phyloP scores from a whole-genome alignment of 2,113 vertebrate species.

The Formicarius rufipectus region DNA sequence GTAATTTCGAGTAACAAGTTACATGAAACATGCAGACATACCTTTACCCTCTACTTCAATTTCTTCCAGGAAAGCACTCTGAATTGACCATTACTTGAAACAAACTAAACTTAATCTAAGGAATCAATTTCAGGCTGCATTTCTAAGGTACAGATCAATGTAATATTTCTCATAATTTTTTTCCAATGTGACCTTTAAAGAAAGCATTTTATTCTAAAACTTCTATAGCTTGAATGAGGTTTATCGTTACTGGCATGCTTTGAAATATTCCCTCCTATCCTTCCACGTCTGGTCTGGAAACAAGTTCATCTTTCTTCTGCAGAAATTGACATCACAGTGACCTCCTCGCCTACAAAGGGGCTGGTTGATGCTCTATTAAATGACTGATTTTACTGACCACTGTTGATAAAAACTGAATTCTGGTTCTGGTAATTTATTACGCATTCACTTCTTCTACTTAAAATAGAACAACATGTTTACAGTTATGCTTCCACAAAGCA shows the following conservation, averaged over 20 bases:
- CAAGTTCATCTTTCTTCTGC: neutral
- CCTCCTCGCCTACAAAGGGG: neutral
- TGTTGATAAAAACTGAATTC: conserved; percentile 3
- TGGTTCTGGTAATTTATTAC: neutral
- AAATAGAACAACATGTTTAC: neutral
- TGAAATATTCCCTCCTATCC: neutral
- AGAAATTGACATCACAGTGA: neutral
- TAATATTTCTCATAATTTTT: neutral
- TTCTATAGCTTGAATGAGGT: neutral
- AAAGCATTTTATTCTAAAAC: neutral
- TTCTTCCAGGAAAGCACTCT: neutral
- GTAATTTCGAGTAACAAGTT: neutral
- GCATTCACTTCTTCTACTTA: neutral
- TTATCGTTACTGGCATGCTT: neutral
- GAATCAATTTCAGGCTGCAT: neutral
- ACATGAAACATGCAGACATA: neutral
- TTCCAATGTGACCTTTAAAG: neutral
- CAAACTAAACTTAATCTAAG: neutral
- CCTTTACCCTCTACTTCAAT: neutral
- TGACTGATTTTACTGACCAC: neutral
- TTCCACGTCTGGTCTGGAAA: neutral
- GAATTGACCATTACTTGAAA: neutral
- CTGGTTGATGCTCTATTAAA: neutral
- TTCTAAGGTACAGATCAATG: neutral
- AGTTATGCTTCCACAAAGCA: neutral